phyloP scores from a whole-genome alignment of 2,888 invertebrate species.

The Uloborus plumipes region DNA sequence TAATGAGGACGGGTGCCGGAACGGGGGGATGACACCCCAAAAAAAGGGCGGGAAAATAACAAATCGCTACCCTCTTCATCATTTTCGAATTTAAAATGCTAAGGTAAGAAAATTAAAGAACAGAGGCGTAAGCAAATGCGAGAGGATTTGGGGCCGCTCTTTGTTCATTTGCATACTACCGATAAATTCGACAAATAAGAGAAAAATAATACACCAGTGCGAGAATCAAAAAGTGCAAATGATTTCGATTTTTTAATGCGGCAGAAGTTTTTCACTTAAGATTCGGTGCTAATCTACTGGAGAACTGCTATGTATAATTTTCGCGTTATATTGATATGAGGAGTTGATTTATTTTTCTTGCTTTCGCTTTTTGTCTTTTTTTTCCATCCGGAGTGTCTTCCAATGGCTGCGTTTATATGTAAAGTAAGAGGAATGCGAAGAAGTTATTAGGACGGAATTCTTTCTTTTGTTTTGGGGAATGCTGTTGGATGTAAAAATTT shows the following conservation, averaged over 20 bases:
- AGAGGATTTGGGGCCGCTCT: constrained; percentile 19
- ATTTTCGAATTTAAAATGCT: constrained; percentile 64
- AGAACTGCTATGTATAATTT: constrained; percentile 1
- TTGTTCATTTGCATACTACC: constrained; percentile 50
- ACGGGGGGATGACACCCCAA: not conserved
- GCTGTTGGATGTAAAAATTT: too few relatives aligned
- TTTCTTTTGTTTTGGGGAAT: too few relatives aligned
- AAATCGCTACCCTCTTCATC: constrained; percentile 56
- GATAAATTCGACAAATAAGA: constrained; percentile 10
- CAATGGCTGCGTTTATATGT: too few relatives aligned
- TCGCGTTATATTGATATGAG: constrained; percentile 5
- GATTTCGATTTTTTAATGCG: constrained; percentile 10
- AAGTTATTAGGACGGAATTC: too few relatives aligned
- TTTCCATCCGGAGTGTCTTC: too few relatives aligned
- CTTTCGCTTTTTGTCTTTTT: not conserved
- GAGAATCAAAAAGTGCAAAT: constrained; percentile 22
- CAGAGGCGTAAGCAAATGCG: constrained; percentile 14
- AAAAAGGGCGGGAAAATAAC: constrained; percentile 26
- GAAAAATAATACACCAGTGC: constrained; percentile 25
- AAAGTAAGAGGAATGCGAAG: too few relatives aligned
- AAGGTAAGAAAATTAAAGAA: constrained; percentile 61
- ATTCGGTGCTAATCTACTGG: not conserved
- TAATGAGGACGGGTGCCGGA: constrained; percentile 50
- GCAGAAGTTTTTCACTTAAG: not conserved
- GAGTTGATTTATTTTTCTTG: not conserved